Base-by-base conservation (phyloP, 2,113 vertebrate genomes). In the Ailurus styani region DNA sequence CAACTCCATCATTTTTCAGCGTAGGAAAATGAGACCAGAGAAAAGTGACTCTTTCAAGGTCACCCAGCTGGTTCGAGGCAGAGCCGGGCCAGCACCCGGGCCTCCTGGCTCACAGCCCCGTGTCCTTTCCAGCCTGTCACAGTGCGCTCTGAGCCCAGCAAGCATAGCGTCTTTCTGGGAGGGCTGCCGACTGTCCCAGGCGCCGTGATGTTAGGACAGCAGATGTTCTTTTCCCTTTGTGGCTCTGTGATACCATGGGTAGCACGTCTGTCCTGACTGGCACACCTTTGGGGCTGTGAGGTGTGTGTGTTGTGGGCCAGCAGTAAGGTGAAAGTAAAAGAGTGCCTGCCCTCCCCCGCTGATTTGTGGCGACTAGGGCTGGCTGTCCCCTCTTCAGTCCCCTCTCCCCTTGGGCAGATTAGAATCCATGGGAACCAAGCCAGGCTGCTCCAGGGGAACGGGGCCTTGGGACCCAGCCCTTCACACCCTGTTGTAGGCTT, bases 1-100 rank as follows among this genome's bases (percentile, higher is more conserved):
- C 25, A 78, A 31, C 57, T 55, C 93, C 37, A 90, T 82, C 75
- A 45, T 85, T 91, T 94, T 40, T 75, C 83, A 66, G 25, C 4
- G 5, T 17, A 91, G 54, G 47, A 95, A 83, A 91, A 90, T 15
- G 57, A 94, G 40, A 54, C 72, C 31, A 72, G 64, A 68, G 29
- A 42, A 90, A 29, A 94, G 75, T 40, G 81, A 78, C 60, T 42
- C 23, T 60, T 5, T 90, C 86, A 93, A 57, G 95, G 87, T 96
- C 55, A 68, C 75, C 68, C 78, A 68, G 57, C 27, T 42, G 54
- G 64, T 23, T 68, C 3, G 0, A 50, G 34, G 42, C 90, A 87
- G 92, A 86, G 47, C 52, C 13, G 6, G 78, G n/a, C 73, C 27
- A 14, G 50, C 77, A 17, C 54, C 91, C 47, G 25, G 85, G 84